Conservation (phyloP, 2,888 invertebrate species). For the Cacoxenus indagator region DNA sequence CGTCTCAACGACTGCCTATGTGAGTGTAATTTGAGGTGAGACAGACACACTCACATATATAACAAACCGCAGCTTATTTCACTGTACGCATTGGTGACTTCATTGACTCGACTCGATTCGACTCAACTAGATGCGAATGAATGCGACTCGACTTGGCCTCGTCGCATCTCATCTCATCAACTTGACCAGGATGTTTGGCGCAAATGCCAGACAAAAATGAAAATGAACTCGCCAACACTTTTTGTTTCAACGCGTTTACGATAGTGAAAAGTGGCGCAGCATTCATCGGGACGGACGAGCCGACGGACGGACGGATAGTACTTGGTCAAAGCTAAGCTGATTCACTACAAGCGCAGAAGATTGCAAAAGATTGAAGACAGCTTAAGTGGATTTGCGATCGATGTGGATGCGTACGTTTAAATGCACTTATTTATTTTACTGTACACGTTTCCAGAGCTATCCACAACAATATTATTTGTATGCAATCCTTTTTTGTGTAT, state of each 20-base stretch:
- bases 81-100: background rate
- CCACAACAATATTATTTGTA: slow-evolving; percentile 1
- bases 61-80: background rate
- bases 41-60: background rate
- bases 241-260: slow-evolving; percentile 56
- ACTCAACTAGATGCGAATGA: no score
- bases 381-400: slow-evolving; percentile 60
- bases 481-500: background rate
- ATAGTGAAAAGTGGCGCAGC: slow-evolving; percentile 50
- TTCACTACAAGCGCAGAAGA: no score
- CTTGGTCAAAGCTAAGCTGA: background rate
- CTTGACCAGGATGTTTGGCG: slow-evolving; percentile 22
- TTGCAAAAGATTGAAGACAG: slow-evolving; percentile 51
- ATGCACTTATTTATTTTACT: slow-evolving; percentile 52
- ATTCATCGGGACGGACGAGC: slow-evolving; percentile 14
- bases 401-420: slow-evolving; percentile 35
- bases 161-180: slow-evolving; percentile 16
- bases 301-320: background rate
- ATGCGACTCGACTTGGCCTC: slow-evolving; percentile 14
- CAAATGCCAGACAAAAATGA: slow-evolving; percentile 31
- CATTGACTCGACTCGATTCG: background rate
- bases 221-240: slow-evolving; percentile 60
- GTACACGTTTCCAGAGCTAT: slow-evolving; percentile 21
- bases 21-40: background rate
- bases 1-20: background rate